Evolutionary conservation across 1,140 invertebrate species (phyloP).

Genomic region (Metaphire vulgaris): DNA sequence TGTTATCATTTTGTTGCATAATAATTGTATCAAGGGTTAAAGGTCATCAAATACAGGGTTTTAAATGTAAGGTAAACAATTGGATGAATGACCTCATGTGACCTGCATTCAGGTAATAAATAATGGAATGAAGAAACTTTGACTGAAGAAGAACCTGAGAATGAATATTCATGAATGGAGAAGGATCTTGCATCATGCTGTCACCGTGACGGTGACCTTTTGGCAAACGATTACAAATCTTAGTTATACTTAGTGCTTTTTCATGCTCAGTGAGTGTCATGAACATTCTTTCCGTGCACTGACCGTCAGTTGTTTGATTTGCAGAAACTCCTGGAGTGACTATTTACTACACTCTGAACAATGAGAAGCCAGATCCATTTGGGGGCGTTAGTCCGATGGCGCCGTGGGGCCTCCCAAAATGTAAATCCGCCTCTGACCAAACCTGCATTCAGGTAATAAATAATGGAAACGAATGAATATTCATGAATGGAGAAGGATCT

Average conservation of each 20-base stretch:
- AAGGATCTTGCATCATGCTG: neutral
- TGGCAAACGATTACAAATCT: neutral
- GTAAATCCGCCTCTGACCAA: too few species aligned
- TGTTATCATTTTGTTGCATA: too few species aligned
- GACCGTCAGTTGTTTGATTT: constrained; percentile 18
- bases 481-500: neutral
- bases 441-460: too few species aligned
- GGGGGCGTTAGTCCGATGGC: constrained; percentile 38
- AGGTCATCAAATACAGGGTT: too few species aligned
- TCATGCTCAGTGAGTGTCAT: neutral
- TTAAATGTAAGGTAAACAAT: too few species aligned
- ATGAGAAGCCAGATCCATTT: constrained; percentile 51
- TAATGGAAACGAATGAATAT: too few species aligned
- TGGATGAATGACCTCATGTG: too few species aligned
- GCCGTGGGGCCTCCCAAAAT: constrained; percentile 44
- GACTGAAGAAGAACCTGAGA: neutral
- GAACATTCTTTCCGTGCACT: neutral
- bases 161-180: neutral
- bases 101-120: too few species aligned
- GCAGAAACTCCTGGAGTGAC: constrained; percentile 37
- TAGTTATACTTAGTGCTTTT: too few species aligned
- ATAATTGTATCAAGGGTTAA: too few species aligned
- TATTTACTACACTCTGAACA: constrained; percentile 53
- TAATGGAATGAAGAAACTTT: too few species aligned
- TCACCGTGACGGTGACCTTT: neutral